Evolutionary conservation across 2,797 vertebrate genomes (phyloP).

Genomic region (Fistularia commersonii): DNA sequence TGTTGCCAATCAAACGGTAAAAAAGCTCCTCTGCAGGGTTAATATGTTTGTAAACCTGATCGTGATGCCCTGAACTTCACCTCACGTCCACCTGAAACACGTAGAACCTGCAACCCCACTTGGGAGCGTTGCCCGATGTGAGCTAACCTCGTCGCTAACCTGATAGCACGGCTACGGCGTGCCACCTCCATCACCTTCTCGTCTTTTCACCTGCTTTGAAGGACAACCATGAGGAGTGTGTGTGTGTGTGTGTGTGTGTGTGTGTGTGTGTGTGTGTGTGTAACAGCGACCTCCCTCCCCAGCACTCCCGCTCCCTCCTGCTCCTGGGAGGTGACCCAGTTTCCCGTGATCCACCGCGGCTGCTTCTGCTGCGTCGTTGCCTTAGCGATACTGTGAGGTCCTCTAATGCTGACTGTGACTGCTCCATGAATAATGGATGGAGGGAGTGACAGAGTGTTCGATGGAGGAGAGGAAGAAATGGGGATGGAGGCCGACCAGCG

Average conservation of each 20-base stretch:
- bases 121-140: too few relatives aligned
- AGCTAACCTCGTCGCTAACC: too few relatives aligned
- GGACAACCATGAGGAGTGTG: slow-evolving; percentile 62
- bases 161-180: too few relatives aligned
- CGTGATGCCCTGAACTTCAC: too few relatives aligned
- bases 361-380: slow-evolving; percentile 59
- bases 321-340: slow-evolving; percentile 80
- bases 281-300: slow-evolving; percentile 50
- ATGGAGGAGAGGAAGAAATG: slow-evolving; percentile 14
- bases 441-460: slow-evolving; percentile 60
- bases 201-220: slow-evolving; percentile 47
- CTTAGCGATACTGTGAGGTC: slow-evolving; percentile 62
- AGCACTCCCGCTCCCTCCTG: slow-evolving; percentile 48
- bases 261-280: slow-evolving; percentile 19
- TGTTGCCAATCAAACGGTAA: too few relatives aligned
- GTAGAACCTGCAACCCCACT: too few relatives aligned
- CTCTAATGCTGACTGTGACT: slow-evolving; percentile 69
- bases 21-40: too few relatives aligned
- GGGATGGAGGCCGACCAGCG: background rate
- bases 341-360: slow-evolving; percentile 76
- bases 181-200: slow-evolving; percentile 23
- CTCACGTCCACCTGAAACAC: too few relatives aligned
- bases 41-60: too few relatives aligned
- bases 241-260: slow-evolving; percentile 16
- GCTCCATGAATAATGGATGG: slow-evolving; percentile 75